Conservation (phyloP, 2,888 invertebrate species). For the Lordiphosa andalusiaca region DNA sequence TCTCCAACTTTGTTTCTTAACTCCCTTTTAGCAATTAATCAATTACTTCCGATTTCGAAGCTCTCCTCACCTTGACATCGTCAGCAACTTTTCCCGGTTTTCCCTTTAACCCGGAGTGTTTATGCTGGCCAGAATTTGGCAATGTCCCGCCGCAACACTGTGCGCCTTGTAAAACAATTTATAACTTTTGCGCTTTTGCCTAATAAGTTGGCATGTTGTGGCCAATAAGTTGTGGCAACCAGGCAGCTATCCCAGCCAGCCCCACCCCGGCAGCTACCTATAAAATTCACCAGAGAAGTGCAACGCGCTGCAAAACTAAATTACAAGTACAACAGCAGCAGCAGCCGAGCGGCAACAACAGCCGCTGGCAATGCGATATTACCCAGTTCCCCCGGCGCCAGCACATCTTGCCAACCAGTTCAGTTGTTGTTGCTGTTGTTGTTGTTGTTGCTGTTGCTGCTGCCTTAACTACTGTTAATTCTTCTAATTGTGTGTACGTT, state of each 20-base stretch:
- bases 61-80: background rate
- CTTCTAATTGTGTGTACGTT: conserved; percentile 73
- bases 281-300: conserved; percentile 10
- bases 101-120: background rate
- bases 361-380: conserved; percentile 20
- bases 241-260: too few species aligned
- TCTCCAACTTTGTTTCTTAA: too few species aligned
- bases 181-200: conserved; percentile 73
- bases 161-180: conserved; percentile 72
- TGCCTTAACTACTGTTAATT: conserved; percentile 72
- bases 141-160: conserved; percentile 49
- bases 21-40: too few species aligned
- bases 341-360: conserved; percentile 25
- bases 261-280: background rate
- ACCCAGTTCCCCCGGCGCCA: background rate
- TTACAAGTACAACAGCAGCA: conserved; percentile 54
- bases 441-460: conserved; percentile 42
- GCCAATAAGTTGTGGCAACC: conserved; percentile 69
- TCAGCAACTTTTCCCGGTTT: conserved; percentile 20
- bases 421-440: conserved; percentile 23
- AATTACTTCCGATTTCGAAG: background rate
- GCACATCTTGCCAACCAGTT: conserved; percentile 42
- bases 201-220: conserved; percentile 74
- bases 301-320: conserved; percentile 51
- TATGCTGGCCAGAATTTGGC: conserved; percentile 12